Conservation (phyloP, 2,888 invertebrate genomes). For the Campoplex capitator region DNA sequence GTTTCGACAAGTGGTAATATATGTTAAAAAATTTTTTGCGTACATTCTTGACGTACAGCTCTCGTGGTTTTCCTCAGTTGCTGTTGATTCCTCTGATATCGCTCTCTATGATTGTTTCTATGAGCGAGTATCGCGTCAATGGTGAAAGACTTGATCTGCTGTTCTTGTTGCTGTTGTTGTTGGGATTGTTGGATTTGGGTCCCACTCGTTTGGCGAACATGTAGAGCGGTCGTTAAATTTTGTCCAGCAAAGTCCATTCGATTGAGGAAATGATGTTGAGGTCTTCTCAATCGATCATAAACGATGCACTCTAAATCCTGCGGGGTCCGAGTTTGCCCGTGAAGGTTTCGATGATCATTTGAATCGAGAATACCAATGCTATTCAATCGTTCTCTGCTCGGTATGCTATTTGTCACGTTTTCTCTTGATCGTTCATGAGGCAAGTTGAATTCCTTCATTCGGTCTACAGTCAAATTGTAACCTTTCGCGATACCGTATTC, state of each 20-base stretch:
- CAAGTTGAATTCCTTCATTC: conserved; percentile 79
- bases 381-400: conserved; percentile 76
- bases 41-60: conserved; percentile 68
- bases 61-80: conserved; percentile 76
- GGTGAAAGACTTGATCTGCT: conserved; percentile 91
- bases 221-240: conserved; percentile 73
- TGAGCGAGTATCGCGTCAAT: conserved; percentile 95
- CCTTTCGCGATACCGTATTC: conserved; percentile 78
- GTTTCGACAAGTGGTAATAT: background rate
- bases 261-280: conserved; percentile 72
- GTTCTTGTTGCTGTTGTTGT: conserved; percentile 75
- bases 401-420: conserved; percentile 69
- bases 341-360: conserved; percentile 75
- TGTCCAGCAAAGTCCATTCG: conserved; percentile 75
- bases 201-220: conserved; percentile 70
- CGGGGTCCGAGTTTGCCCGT: conserved; percentile 76
- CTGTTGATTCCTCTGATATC: conserved; percentile 78
- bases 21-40: conserved; percentile 23
- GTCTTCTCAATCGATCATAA: conserved; percentile 80
- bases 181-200: conserved; percentile 77
- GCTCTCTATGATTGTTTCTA: conserved; percentile 85
- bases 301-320: conserved; percentile 77
- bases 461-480: conserved; percentile 74
- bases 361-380: conserved; percentile 74
- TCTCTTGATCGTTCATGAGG: conserved; percentile 76